These are phyloP conservation scores for Aleiodes sp. DNA, from an alignment of 1,140 invertebrate species.

Conservation along the genomic window DNA sequence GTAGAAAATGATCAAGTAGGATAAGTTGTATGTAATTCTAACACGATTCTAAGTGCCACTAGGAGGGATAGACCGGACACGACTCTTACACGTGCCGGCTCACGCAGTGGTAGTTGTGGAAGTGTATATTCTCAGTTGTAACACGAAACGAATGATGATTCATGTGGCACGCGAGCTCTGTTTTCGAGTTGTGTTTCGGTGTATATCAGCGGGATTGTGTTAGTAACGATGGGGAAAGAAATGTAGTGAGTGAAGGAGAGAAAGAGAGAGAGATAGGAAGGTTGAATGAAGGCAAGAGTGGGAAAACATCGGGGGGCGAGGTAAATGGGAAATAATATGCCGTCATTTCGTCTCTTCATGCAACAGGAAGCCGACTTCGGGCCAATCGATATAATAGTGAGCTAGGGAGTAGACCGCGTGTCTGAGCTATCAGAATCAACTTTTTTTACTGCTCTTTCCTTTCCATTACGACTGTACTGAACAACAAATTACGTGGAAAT, in stretches of 20 bases:
- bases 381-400: slow-evolving; percentile 53
- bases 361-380: slow-evolving; percentile 47
- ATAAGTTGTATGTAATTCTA: slow-evolving; percentile 45
- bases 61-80: slow-evolving; percentile 14
- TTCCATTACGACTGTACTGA: too few species aligned
- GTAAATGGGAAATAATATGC: slow-evolving; percentile 56
- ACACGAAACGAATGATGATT: slow-evolving; percentile 60
- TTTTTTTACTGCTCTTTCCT: not conserved
- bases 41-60: slow-evolving; percentile 25
- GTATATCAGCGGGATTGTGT: slow-evolving; percentile 41
- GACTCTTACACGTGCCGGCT: slow-evolving; percentile 3
- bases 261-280: not conserved
- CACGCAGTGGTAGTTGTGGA: not conserved
- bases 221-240: not conserved
- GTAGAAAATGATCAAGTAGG: slow-evolving; percentile 48
- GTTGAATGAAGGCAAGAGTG: not conserved
- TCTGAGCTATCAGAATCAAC: not conserved
- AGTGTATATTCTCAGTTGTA: slow-evolving; percentile 40
- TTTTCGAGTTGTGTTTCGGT: slow-evolving; percentile 49
- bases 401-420: slow-evolving; percentile 13
- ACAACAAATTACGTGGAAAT: too few species aligned
- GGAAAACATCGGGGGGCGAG: not conserved
- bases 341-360: slow-evolving; percentile 52
- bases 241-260: slow-evolving; percentile 4
- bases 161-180: slow-evolving; percentile 58